phyloP scores from a whole-genome alignment of 2,888 invertebrate genomes.

The Cephus pygmeus region DNA sequence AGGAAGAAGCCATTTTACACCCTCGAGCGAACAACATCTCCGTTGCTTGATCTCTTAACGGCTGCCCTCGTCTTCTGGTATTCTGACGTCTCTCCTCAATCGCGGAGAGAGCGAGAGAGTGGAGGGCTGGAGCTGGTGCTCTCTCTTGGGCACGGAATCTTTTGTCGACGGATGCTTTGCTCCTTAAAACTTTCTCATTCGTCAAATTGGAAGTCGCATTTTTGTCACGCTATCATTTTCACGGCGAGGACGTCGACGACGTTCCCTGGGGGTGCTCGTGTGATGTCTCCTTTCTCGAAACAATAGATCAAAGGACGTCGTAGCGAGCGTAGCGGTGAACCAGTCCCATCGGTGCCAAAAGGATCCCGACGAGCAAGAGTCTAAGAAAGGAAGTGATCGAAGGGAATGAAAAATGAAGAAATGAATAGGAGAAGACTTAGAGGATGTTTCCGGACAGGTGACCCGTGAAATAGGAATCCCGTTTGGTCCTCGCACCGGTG shows the following conservation, averaged over 20 bases:
- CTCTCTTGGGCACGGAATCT: too few species aligned
- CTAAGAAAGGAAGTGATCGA: too few species aligned
- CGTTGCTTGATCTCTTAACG: too few species aligned
- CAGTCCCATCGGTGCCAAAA: too few species aligned
- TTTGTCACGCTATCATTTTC: constrained; percentile 32
- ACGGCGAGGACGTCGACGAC: constrained; percentile 29
- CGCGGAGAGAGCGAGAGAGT: not conserved
- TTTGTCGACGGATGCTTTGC: constrained; percentile 5
- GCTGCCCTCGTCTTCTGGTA: too few species aligned
- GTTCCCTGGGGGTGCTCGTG: constrained; percentile 40
- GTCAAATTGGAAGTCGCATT: constrained; percentile 58
- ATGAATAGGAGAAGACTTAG: constrained; percentile 18
- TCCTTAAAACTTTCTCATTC: constrained; percentile 57
- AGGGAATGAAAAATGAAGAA: constrained; percentile 7
- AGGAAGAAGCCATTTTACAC: too few species aligned
- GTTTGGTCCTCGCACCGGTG: constrained; percentile 46
- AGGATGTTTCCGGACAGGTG: constrained; percentile 52
- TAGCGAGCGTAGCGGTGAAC: too few species aligned
- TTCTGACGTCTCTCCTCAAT: not conserved
- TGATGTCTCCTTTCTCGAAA: constrained; percentile 41
- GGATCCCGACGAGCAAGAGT: too few species aligned
- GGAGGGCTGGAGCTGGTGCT: too few species aligned
- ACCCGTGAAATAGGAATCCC: constrained; percentile 59
- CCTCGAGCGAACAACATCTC: too few species aligned
- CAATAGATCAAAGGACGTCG: constrained; percentile 56